phyloP scores from a whole-genome alignment of 2,797 vertebrate genomes.

The Delichon dasypus region DNA sequence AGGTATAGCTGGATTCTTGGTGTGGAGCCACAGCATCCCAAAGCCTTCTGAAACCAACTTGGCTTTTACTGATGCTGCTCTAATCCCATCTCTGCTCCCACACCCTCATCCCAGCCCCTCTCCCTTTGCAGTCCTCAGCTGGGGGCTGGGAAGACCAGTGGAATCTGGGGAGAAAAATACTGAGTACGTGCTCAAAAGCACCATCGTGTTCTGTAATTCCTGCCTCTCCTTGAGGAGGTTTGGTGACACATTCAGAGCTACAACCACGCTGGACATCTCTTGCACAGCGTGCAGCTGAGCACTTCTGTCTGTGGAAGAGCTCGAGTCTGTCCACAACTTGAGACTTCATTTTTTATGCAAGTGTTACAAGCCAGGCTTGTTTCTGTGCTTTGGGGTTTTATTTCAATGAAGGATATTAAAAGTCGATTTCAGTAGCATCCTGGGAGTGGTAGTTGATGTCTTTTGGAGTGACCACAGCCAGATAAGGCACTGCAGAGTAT shows the following conservation, averaged over 20 bases:
- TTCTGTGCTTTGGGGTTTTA: background rate
- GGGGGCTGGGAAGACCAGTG: background rate
- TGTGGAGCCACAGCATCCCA: background rate
- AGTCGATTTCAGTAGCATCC: background rate
- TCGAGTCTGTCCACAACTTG: background rate
- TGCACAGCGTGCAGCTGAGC: background rate
- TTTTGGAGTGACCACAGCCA: background rate
- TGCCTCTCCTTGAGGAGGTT: background rate
- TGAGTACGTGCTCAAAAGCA: background rate
- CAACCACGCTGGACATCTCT: background rate
- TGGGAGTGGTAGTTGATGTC: background rate
- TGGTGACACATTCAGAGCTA: background rate
- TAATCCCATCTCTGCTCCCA: background rate
- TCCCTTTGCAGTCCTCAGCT: background rate
- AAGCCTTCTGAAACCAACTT: background rate
- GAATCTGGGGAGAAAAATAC: background rate
- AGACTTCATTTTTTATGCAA: background rate
- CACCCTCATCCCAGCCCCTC: background rate
- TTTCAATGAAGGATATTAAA: background rate
- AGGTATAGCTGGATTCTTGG: background rate
- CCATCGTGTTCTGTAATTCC: background rate
- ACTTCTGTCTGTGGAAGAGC: background rate
- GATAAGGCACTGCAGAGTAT: background rate
- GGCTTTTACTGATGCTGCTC: background rate
- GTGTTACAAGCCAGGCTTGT: background rate